Conservation (phyloP, 1,140 invertebrate genomes). For the Zaprionus capensis region DNA sequence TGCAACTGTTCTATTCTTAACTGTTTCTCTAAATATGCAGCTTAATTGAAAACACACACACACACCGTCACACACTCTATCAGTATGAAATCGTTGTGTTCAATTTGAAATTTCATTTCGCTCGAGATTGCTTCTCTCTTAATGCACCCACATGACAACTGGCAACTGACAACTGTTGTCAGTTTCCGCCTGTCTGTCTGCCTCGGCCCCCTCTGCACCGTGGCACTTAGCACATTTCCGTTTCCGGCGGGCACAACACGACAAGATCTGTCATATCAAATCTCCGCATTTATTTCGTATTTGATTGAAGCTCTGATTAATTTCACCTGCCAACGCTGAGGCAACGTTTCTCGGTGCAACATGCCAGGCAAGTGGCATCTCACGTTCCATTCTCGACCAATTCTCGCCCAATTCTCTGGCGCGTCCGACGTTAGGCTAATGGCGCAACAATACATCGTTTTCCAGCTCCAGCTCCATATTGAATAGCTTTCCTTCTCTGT, state of each 20-base stretch:
- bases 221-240: conserved; percentile 52
- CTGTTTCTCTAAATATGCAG: background rate
- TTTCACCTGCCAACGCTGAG: conserved; percentile 43
- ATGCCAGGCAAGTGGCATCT: conserved; percentile 1
- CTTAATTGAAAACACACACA: background rate
- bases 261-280: conserved; percentile 51
- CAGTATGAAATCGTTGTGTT: background rate
- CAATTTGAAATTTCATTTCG: background rate
- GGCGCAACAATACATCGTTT: conserved; percentile 52
- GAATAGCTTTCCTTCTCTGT: conserved; percentile 11
- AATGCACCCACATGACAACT: conserved; percentile 20
- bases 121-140: background rate
- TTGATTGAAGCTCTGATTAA: conserved; percentile 79
- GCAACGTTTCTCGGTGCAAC: conserved; percentile 14
- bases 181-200: background rate
- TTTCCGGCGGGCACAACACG: conserved; percentile 12
- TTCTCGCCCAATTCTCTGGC: conserved; percentile 27
- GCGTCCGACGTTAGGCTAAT: conserved; percentile 44
- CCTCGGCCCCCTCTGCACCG: background rate
- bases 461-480: conserved; percentile 22
- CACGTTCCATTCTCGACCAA: conserved; percentile 51
- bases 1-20: background rate
- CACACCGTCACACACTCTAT: background rate
- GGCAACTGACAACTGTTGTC: conserved; percentile 23
- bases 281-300: conserved; percentile 71